phyloP scores from a whole-genome alignment of 2,888 invertebrate genomes.

The Lasioglossum calceatum region DNA sequence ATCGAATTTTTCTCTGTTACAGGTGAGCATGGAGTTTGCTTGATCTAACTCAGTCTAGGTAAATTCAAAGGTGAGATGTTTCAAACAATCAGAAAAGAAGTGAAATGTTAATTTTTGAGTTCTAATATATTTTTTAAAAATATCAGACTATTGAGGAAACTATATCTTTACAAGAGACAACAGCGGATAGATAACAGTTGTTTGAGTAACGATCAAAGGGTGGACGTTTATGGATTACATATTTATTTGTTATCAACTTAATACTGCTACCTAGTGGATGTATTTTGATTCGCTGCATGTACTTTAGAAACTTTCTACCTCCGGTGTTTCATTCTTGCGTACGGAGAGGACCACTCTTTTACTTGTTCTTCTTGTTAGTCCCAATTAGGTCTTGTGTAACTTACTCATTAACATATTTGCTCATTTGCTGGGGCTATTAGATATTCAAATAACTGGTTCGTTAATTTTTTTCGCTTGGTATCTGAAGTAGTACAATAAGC shows the following conservation, averaged over 20 bases:
- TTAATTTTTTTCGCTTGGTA: background rate
- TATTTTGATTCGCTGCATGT: background rate
- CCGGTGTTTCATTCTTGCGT: background rate
- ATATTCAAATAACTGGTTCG: background rate
- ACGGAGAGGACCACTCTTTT: background rate
- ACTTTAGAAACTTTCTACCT: background rate
- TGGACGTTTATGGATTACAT: background rate
- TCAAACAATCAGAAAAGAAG: background rate
- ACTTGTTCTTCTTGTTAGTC: background rate
- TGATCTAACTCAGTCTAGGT: background rate
- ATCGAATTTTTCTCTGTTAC: background rate
- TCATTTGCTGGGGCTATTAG: background rate
- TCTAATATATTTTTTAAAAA: background rate
- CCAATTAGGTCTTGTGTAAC: background rate
- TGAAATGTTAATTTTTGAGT: background rate
- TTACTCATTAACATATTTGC: background rate
- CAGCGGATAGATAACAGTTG: too few species aligned
- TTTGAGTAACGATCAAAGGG: background rate
- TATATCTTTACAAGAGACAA: too few species aligned
- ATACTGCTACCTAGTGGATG: background rate
- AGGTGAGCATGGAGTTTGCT: background rate
- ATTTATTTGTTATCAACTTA: background rate
- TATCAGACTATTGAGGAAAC: background rate
- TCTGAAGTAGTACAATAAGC: background rate
- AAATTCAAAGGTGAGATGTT: background rate